Evolutionary conservation across 2,797 vertebrate species (phyloP).

Genomic region (Hemibagrus guttatus): DNA sequence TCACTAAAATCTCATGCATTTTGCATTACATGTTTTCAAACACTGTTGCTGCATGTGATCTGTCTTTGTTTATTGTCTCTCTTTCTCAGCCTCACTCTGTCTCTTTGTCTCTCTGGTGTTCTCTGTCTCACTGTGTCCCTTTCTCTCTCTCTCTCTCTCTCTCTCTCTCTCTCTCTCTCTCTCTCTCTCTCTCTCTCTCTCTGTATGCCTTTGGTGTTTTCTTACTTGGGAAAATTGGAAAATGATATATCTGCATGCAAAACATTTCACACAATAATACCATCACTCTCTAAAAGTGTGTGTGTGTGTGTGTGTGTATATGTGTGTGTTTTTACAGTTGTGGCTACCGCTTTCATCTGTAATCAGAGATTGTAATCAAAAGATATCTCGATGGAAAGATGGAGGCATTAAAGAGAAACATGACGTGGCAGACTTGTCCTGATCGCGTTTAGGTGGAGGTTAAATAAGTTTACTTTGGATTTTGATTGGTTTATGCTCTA

Average conservation of each 20-base stretch:
- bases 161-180: slow-evolving; percentile 71
- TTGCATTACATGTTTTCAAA: slow-evolving; percentile 2
- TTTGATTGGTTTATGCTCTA: neutral
- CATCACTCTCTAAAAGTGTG: neutral
- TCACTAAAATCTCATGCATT: slow-evolving; percentile 19
- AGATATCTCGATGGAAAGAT: neutral
- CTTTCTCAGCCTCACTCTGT: slow-evolving; percentile 54
- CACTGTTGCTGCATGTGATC: slow-evolving; percentile 23
- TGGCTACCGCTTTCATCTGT: neutral
- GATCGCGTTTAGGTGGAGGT: neutral
- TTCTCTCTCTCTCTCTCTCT: slow-evolving; percentile 61
- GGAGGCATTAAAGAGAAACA: neutral
- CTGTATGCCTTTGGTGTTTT: slow-evolving; percentile 46
- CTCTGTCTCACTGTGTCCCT: slow-evolving; percentile 25
- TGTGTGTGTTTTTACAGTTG: neutral
- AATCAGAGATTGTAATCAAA: slow-evolving; percentile 4
- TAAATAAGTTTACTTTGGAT: neutral
- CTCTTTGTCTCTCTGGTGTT: slow-evolving; percentile 24
- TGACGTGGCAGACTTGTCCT: neutral
- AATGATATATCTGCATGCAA: slow-evolving; percentile 24
- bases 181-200: slow-evolving; percentile 20
- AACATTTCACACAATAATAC: slow-evolving; percentile 2
- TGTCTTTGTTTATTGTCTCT: slow-evolving; percentile 8
- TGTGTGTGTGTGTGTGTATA: slow-evolving; percentile 2
- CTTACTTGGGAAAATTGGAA: neutral